A percentile compares a stretch with the other conserved stretches of the same genome.
phyloP scores from a whole-genome alignment of 2,888 invertebrate genomes.

The Pollenia angustigena region DNA sequence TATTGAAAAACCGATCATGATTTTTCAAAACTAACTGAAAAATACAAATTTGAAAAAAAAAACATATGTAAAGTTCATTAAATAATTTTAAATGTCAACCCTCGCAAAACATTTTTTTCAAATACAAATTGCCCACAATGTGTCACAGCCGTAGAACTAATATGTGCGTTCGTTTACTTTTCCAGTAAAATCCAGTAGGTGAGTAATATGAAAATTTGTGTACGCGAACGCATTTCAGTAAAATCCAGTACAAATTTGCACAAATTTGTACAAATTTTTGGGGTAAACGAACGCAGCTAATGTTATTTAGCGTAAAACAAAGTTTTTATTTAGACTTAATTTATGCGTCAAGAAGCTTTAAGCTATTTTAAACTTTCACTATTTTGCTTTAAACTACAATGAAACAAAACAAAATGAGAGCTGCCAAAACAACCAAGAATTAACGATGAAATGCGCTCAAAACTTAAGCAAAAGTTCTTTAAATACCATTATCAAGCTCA shows the following conservation, averaged over 20 bases:
- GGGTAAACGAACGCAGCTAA: too few relatives aligned
- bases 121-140: not conserved
- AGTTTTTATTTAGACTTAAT: not conserved
- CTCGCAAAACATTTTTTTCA: not conserved
- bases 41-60: too few relatives aligned
- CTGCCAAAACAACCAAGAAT: slow-evolving; percentile 12
- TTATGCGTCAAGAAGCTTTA: slow-evolving; percentile 16
- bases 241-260: too few relatives aligned
- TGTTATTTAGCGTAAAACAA: not conserved
- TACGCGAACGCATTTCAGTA: too few relatives aligned
- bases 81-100: too few relatives aligned
- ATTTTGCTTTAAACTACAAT: slow-evolving; percentile 2
- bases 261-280: too few relatives aligned
- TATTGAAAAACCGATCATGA: too few relatives aligned
- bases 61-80: too few relatives aligned
- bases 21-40: too few relatives aligned
- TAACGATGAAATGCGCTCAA: not conserved
- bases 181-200: too few relatives aligned
- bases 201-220: too few relatives aligned
- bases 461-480: slow-evolving; percentile 27
- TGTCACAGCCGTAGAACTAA: not conserved
- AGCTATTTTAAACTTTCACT: slow-evolving; percentile 16
- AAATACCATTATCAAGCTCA: slow-evolving; percentile 36
- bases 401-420: not conserved
- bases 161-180: too few relatives aligned